Evolutionary conservation across 1,140 invertebrate species (phyloP).

Genomic region (Aphis craccivora): DNA sequence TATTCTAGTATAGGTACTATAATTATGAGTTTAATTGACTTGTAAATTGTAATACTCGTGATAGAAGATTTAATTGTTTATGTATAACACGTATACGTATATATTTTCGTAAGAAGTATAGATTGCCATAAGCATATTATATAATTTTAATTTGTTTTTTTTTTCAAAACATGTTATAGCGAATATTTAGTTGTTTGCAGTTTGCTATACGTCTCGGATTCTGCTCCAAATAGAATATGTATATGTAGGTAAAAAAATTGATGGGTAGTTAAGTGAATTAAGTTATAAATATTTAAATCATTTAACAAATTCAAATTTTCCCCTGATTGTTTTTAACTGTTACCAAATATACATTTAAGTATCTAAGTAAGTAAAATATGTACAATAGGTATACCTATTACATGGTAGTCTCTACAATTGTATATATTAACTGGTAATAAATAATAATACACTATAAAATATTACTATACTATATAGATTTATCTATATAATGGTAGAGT

Average conservation of each 20-base stretch:
- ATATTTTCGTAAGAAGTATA: no score
- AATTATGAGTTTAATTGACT: no score
- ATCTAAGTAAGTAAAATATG: neutral
- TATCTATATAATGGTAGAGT: no score
- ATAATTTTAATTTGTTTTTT: neutral
- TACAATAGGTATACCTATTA: neutral
- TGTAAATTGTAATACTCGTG: no score
- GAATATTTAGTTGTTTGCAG: neutral
- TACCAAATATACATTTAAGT: neutral
- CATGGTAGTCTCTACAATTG: neutral
- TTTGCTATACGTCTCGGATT: neutral
- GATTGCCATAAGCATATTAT: neutral
- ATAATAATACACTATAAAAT: neutral
- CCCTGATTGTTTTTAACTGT: neutral
- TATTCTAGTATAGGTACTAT: neutral
- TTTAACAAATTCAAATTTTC: neutral
- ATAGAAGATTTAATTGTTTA: no score
- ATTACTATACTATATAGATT: no score
- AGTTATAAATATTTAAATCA: no score
- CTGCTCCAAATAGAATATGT: neutral
- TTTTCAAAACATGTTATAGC: no score
- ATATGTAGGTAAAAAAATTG: neutral
- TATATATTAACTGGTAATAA: no score
- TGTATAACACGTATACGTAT: no score
- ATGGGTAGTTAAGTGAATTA: no score